Base-by-base conservation (phyloP, 2,113 vertebrate genomes). In the Perca fluviatilis region DNA sequence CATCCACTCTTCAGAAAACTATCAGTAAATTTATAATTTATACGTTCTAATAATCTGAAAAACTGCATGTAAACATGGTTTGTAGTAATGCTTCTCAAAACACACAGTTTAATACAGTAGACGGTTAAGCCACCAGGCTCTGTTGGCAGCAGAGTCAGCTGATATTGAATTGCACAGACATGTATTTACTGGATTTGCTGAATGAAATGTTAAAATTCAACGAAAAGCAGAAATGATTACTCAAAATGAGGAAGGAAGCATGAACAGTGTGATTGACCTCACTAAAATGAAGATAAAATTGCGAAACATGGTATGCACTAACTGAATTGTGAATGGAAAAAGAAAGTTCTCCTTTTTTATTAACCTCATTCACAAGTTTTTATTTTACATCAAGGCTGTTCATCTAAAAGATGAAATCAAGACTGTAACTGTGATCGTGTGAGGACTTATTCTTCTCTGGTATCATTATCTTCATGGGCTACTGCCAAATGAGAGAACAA, bases 201-300 rank as follows among this genome's bases (percentile, higher is more conserved):
- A 78, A 77, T 74, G 47, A 82, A 69, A 18, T 0, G 0, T n/a
- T 15, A 19, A 14, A 73, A 74, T 68, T 14, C 4, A 54, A 2
- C 47, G 30, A 47, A 84, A 91, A 91, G 80, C 71, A 82, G 88
- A 89, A 91, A 65, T 33, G 79, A 54, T 54, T 3, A n/a, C 61
- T 69, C 23, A 23, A 19, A 83, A 77, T 63, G 70, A 82, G 85
- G 90, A 92, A 90, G 87, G 85, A 83, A 84, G 75, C 21, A 8
- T 25, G 18, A 46, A 23, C 15, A 53, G 64, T 75, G 65, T 64
- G 66, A 76, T 51, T n/a, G 3, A 3, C 15, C 58, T 70, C 46
- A 57, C 14, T 47, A 15, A 64, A 75, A 33, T 27, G 1, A 23
- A 21, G 51, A 58, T 53, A 9, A 10, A n/a, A 57, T 54, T 74